These are phyloP conservation scores for Ruditapes philippinarum DNA, from an alignment of 1,140 invertebrate genomes.

Conservation along the genomic window DNA sequence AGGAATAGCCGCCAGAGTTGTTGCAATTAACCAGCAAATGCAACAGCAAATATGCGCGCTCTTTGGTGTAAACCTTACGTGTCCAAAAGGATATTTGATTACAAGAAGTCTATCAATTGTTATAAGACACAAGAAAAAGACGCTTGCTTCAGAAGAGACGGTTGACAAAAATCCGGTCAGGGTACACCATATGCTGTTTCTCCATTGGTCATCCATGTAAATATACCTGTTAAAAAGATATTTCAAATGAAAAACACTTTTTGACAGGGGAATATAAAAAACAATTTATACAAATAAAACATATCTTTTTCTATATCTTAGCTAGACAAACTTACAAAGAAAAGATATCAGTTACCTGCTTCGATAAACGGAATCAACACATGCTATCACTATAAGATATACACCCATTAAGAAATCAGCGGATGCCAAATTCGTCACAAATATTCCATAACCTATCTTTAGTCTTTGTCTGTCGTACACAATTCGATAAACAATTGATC, in stretches of 20 bases:
- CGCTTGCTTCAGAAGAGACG: constrained; percentile 74
- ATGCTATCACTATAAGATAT: constrained; percentile 80
- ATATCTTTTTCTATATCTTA: not conserved
- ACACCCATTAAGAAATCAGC: constrained; percentile 83
- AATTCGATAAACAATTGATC: constrained; percentile 61
- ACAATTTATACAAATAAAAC: not conserved
- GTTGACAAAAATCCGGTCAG: constrained; percentile 77
- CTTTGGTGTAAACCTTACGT: constrained; percentile 17
- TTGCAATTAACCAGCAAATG: constrained; percentile 56
- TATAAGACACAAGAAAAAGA: constrained; percentile 63
- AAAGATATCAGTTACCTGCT: constrained; percentile 64
- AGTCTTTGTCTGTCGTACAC: constrained; percentile 45
- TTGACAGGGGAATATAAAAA: not conserved
- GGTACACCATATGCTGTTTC: constrained; percentile 70
- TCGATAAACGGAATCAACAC: constrained; percentile 73
- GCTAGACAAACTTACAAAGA: no score
- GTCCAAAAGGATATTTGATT: constrained; percentile 69
- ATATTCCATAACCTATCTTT: constrained; percentile 69
- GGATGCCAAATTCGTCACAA: constrained; percentile 77
- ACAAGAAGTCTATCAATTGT: no score
- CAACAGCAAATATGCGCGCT: not conserved
- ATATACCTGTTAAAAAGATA: not conserved
- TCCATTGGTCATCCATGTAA: constrained; percentile 72
- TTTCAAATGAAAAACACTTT: not conserved
- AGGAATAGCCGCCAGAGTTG: constrained; percentile 63